Base-by-base conservation (phyloP, 2,888 invertebrate species). In the Odontomyia ornata region DNA sequence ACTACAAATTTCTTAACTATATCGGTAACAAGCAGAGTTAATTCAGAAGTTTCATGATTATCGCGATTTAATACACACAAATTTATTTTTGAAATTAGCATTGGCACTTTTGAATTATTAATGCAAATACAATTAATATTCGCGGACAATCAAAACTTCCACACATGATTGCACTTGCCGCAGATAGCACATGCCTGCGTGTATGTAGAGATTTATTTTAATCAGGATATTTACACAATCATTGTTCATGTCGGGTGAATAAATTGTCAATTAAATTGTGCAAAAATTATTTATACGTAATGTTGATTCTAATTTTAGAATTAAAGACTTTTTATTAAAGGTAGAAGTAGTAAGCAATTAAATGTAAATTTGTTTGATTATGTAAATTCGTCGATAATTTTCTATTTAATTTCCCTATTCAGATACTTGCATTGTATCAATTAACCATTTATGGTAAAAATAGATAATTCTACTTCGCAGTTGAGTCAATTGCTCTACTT, bases 101-200 rank as follows among this genome's bases (percentile, higher is more conserved):
- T 25, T 60, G 25, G 57, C 57, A 60, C 25, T n/a, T 60, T 60
- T 25, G 57, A 60, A 60, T 60, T 60, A 60, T 60, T 60, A 60
- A 23, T 5, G 23, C 57, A 60, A 60, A 60, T 60, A 25, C 57
- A 60, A 60, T 60, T 60, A 23, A 5, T 52, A 52, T 9, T 23
- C 13, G 25, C 57, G 21, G n/a, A n/a, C 3, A 52, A n/a, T 15
- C 13, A 52, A 15, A 4, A 52, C 3, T 52, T 13, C 15, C 18
- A 52, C 13, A 52, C 4, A 9, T 4, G 52, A 21, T 2, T 5
- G 5, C 23, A 60, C 23, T 5, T 23, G 25, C 21, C 2, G 21
- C 23, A 25, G 7, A 60, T 21, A 23, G 3, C 13, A 4, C 5
- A 52, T 52, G 52, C 13, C 4, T 52, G 52, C 15, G 15, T 9